phyloP scores from a whole-genome alignment of 2,797 vertebrate species.

The Anisognathus igniventris region DNA sequence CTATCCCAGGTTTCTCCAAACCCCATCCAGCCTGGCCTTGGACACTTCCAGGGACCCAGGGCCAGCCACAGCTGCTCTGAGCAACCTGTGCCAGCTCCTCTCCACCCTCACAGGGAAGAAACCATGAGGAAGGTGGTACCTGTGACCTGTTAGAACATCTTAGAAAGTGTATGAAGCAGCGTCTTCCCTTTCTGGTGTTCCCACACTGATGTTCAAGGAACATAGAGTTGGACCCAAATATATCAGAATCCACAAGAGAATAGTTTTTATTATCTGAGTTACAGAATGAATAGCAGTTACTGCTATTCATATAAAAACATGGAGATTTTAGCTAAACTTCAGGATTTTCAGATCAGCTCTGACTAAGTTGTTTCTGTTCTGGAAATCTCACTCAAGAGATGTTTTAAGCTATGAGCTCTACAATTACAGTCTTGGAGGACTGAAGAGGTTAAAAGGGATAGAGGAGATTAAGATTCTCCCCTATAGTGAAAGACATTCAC shows the following conservation, averaged over 20 bases:
- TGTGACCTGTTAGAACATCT: rapidly evolving
- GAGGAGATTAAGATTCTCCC: background rate
- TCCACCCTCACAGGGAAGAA: background rate
- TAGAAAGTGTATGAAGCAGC: background rate
- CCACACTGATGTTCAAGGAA: background rate
- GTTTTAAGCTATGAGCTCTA: background rate
- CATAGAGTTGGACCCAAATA: rapidly evolving
- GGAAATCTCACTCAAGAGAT: background rate
- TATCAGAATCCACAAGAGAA: background rate
- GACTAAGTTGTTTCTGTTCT: background rate
- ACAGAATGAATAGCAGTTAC: background rate
- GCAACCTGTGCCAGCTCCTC: rapidly evolving
- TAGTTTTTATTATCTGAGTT: background rate
- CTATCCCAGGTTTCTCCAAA: rapidly evolving
- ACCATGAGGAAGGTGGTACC: background rate
- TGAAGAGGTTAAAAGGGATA: background rate
- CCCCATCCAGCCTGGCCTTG: rapidly evolving
- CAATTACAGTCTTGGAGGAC: background rate
- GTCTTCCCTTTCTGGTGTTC: background rate
- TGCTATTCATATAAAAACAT: background rate
- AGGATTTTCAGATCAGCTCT: background rate
- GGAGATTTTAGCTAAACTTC: background rate
- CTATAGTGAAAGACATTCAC: background rate
- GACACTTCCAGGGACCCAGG: background rate
- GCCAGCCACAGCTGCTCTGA: background rate